phyloP scores from a whole-genome alignment of 2,888 invertebrate genomes.

The Phyto melanocephala region DNA sequence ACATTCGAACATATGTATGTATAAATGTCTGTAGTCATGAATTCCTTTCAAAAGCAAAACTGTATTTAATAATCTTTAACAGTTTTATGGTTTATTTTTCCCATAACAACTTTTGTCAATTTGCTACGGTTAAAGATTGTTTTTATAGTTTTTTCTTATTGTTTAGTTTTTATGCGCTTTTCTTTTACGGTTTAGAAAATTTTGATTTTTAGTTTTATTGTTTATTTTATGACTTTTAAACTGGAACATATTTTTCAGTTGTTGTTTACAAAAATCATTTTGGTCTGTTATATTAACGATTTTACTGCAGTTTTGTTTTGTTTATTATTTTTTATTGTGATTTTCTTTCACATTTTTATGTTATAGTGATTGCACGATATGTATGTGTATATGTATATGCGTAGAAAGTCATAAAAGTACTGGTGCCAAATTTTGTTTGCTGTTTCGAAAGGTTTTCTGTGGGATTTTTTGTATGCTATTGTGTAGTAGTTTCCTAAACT shows the following conservation, averaged over 20 bases:
- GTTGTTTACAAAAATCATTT: not conserved
- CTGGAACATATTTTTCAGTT: not conserved
- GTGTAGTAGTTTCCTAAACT: not conserved
- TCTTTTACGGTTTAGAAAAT: not conserved
- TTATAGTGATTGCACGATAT: no score
- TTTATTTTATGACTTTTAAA: conserved; percentile 35
- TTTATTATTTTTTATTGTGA: no score
- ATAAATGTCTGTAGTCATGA: no score
- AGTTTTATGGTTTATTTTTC: conserved; percentile 10
- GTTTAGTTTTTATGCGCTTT: not conserved
- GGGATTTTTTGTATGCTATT: not conserved
- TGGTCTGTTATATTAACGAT: not conserved
- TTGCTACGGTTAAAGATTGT: not conserved
- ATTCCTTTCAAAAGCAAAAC: not conserved
- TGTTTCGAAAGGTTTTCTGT: no score
- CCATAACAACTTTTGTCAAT: not conserved
- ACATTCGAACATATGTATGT: no score
- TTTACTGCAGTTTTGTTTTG: not conserved
- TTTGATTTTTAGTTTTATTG: conserved; percentile 29
- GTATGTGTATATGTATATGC: no score
- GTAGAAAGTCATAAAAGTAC: no score
- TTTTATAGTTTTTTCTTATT: not conserved
- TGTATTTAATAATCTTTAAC: conserved; percentile 6
- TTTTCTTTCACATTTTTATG: no score
- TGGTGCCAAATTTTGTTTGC: no score